Percentiles rank a stretch among this genome's conserved stretches.
Conservation (phyloP, 2,888 invertebrate genomes). For the Heteromyza rotundicornis region DNA sequence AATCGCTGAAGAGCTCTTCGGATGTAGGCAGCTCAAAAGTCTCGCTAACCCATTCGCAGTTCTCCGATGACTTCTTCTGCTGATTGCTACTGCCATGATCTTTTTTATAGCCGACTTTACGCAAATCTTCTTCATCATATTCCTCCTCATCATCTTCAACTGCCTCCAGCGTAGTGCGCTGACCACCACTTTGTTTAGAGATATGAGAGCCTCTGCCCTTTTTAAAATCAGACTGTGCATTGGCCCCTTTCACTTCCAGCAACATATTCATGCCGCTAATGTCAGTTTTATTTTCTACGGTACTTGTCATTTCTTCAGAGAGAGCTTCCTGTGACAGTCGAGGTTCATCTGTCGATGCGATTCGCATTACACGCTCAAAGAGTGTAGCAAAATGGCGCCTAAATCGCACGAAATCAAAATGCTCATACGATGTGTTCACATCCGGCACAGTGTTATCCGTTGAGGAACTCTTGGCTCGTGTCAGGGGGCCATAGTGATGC, state of each 20-base stretch:
- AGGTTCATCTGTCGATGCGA: too few species aligned
- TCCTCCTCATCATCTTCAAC: slow-evolving; percentile 54
- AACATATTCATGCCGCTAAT: slow-evolving; percentile 32
- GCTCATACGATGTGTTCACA: slow-evolving; percentile 39
- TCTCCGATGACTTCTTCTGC: slow-evolving; percentile 25
- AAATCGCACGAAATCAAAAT: slow-evolving; percentile 56
- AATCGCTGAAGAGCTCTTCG: slow-evolving; percentile 54
- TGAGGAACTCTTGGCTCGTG: slow-evolving; percentile 44
- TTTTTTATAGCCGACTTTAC: slow-evolving; percentile 50
- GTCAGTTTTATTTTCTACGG: not conserved
- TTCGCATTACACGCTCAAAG: slow-evolving; percentile 55
- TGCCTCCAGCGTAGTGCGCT: slow-evolving; percentile 46
- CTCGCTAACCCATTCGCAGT: slow-evolving; percentile 55
- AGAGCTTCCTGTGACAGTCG: slow-evolving; percentile 26
- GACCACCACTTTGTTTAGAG: slow-evolving; percentile 16
- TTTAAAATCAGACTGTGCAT: not conserved
- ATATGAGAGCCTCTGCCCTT: not conserved
- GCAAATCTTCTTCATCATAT: slow-evolving; percentile 52
- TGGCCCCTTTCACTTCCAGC: slow-evolving; percentile 25
- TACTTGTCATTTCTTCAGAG: not conserved
- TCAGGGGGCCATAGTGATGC: slow-evolving; percentile 58
- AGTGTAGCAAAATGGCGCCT: slow-evolving; percentile 55
- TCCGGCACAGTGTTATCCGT: slow-evolving; percentile 40
- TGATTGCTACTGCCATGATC: slow-evolving; percentile 40
- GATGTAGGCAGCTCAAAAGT: slow-evolving; percentile 53